Evolutionary conservation across 2,888 invertebrate species (phyloP), one percentile per base, ranked within the genome.

Genomic region (Synanthedon myopaeformis): DNA sequence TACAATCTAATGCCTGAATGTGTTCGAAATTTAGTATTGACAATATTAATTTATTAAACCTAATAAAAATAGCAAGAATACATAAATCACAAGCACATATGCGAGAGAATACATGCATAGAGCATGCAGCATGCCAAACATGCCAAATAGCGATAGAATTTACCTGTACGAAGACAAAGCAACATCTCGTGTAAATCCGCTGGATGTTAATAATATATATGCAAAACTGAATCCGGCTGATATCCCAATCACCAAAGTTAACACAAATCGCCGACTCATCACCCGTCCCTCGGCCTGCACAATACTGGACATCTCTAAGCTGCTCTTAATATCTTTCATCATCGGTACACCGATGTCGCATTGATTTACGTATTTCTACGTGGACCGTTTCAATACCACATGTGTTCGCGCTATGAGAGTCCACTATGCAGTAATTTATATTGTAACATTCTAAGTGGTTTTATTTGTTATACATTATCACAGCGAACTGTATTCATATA

Each of bases 221-320:
- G 94, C 93, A 69, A 93, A 91, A 74, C 92, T 90, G 86, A 94
- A 94, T 66, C 94, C 94, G 66, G 92, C 91, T 4, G 92, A 88
- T 68, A 94, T 90, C 61, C 94, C 94, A 64, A 91, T 89, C 68
- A 91, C 89, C 68, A 94, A 88, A 57, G 93, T 92, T 71, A 93
- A 78, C 69, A 93, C 82, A 79, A 92, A 92, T 61, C 92, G 91
- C 57, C 91, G 90, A 65, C 92, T 92, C 79, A 91, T 82, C 83
- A 83, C 82, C 82, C 83, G 76, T 60, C 80, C 77, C 69, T 87
- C 85, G 55, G 81, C 81, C 86, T 85, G 86, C 68, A 76, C 67
- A 76, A 60, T 54, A 54, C 48, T 54, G 51, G 53, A 57, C 53
- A 56, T 53, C 19, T 14, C 49, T 14, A 49, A 17, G 8, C 17